Evolutionary conservation across 2,113 vertebrate species (phyloP).

Genomic region (Neotragus moschatus): DNA sequence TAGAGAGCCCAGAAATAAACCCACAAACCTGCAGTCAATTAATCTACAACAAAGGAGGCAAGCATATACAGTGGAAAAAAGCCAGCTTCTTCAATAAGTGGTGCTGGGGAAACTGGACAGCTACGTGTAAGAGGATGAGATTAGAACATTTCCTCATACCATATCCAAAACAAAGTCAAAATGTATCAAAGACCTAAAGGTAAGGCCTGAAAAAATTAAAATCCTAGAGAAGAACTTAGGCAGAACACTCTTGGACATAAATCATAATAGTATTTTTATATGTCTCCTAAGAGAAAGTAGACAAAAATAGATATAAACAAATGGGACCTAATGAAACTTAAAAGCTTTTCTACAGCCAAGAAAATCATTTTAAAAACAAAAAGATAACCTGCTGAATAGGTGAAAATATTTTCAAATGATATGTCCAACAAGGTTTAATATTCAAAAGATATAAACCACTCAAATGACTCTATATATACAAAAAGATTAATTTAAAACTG

Average conservation of each 20-base stretch:
- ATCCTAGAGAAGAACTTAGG: neutral
- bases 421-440: neutral
- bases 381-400: neutral
- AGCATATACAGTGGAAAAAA: neutral
- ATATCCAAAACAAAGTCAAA: neutral
- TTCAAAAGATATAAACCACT: neutral
- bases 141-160: neutral
- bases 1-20: neutral
- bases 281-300: neutral
- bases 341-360: neutral
- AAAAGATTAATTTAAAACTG: neutral
- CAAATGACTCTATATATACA: neutral
- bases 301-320: neutral
- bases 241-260: neutral
- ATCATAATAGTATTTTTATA: neutral
- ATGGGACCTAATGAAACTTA: neutral
- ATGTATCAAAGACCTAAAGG: neutral
- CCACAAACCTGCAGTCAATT: neutral
- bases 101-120: neutral
- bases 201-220: neutral
- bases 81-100: neutral
- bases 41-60: neutral
- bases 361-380: neutral
- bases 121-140: neutral
- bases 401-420: neutral